A percentile compares a stretch with the other conserved stretches of the same genome.
These are phyloP conservation scores for Heterotilapia buettikoferi DNA, from an alignment of 2,113 vertebrate genomes.

Conservation along the genomic window DNA sequence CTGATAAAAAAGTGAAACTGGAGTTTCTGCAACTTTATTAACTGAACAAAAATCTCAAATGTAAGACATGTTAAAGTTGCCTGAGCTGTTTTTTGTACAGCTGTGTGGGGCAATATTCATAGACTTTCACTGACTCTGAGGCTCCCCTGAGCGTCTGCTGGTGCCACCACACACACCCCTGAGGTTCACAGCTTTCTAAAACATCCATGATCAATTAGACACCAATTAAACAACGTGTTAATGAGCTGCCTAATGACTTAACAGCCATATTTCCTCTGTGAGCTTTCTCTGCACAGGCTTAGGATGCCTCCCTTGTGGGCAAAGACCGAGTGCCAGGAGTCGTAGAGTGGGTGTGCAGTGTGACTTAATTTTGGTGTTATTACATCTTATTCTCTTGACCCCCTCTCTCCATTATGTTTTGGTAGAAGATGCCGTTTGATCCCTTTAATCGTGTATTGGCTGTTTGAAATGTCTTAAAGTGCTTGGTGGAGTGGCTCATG, in stretches of 20 bases:
- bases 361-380: background rate
- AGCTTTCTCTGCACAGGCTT: constrained; percentile 9
- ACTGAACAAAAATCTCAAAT: background rate
- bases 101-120: background rate
- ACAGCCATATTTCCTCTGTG: constrained; percentile 46
- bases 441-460: background rate
- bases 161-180: background rate
- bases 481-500: background rate
- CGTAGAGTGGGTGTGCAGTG: background rate
- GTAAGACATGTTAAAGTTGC: background rate
- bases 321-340: background rate
- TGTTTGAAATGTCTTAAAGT: background rate
- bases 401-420: background rate
- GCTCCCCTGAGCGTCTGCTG: background rate
- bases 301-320: background rate
- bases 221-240: constrained; percentile 61
- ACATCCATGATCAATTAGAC: constrained; percentile 66
- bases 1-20: background rate
- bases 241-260: constrained; percentile 62
- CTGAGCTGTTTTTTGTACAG: background rate
- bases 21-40: background rate
- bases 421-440: background rate
- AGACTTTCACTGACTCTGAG: background rate
- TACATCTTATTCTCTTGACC: background rate
- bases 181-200: constrained; percentile 44